Conservation (phyloP, 1,140 invertebrate genomes). For the Pantala flavescens region DNA sequence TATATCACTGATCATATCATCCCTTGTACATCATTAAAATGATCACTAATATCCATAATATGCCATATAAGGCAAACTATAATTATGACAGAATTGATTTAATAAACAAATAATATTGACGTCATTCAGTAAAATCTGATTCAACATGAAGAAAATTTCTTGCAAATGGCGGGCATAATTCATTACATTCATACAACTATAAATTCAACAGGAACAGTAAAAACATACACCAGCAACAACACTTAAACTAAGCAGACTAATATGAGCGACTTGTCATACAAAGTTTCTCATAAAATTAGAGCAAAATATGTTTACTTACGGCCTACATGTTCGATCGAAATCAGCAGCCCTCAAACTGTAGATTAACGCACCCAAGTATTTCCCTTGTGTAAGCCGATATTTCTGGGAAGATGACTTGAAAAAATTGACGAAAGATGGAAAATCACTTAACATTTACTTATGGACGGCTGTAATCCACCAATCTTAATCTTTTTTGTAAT, state of each 20-base stretch:
- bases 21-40: not conserved
- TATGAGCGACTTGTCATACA: not conserved
- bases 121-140: conserved; percentile 2
- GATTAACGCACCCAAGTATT: not conserved
- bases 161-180: conserved; percentile 8
- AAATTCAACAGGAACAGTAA: not conserved
- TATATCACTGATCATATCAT: not conserved
- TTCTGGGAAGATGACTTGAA: not conserved
- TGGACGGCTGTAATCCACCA: not conserved
- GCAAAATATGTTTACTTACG: not conserved
- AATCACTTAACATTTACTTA: not conserved
- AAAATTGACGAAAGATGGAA: not conserved
- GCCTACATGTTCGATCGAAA: conserved; percentile 5
- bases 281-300: not conserved
- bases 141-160: not conserved
- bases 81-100: not conserved
- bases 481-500: not conserved
- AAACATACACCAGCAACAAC: not conserved
- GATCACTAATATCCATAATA: not conserved
- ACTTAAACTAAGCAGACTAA: not conserved
- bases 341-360: not conserved
- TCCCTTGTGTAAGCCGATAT: not conserved
- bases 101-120: not conserved
- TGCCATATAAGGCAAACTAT: not conserved
- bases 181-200: not conserved